Evolutionary conservation across 2,888 invertebrate genomes (phyloP), one percentile per base, ranked within the genome.

Genomic region (Drosophila buzzatii): DNA sequence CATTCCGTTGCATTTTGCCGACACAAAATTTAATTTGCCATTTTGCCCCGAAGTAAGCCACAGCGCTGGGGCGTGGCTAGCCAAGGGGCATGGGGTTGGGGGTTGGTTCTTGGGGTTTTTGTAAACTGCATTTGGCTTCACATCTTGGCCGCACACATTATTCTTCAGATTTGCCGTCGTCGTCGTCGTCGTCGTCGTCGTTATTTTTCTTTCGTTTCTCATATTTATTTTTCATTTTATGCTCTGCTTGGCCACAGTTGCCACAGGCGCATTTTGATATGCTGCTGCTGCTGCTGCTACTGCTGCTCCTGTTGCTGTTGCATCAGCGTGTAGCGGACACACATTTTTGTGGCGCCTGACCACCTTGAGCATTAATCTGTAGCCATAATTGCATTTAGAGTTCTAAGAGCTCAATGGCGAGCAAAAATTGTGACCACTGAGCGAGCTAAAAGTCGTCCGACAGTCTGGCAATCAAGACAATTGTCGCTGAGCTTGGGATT

Each of bases 191-290:
- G 51, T 44, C 31, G 37, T 51, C 33, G 16, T 23, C 53, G n/a
- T 51, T 70, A 49, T 70, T 70, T 70, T 62, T 51, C 33, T 18
- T 51, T 39, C 35, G 16, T 45, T 39, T 85, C 81, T 87, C 87
- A 71, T 85, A 85, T 86, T 89, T 85, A 89, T 88, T 90, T 89
- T 88, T 76, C 76, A 85, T 86, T 86, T 90, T 74, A 81, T 85
- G 88, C 85, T 85, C 76, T 65, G 74, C 75, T 87, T 85, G 73
- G 76, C 82, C 69, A 70, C 73, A 79, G 59, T 88, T 79, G 82
- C 88, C 81, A 58, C 71, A 70, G 81, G 88, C 79, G 57, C 60
- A 72, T 80, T 82, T 74, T 81, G 84, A 89, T 86, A 76, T 72
- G 63, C 58, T 75, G 58, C 37, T 45, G 52, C 42, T 55, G 53